Percentiles rank a stretch among this genome's conserved stretches.
Evolutionary conservation across 2,797 vertebrate species (phyloP).

Genomic region (Parotocinclus haroldoi): DNA sequence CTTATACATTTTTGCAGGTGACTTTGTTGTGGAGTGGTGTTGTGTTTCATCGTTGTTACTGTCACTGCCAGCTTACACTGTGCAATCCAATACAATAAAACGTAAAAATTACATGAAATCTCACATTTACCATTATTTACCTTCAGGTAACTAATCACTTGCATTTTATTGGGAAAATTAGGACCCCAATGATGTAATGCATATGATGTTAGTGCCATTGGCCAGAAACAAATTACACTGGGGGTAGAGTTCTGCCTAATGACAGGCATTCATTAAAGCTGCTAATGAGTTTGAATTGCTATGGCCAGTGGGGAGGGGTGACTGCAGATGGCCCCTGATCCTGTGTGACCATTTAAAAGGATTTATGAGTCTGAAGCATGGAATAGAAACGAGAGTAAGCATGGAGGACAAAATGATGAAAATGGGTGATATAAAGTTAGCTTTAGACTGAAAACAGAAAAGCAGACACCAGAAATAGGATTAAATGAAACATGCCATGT

Average conservation of each 20-base stretch:
- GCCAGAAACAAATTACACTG: constrained; percentile 7
- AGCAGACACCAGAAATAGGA: too few species aligned
- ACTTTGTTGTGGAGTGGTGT: too few species aligned
- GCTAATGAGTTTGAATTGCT: constrained; percentile 75
- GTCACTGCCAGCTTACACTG: too few species aligned
- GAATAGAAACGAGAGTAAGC: not conserved
- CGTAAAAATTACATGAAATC: too few species aligned
- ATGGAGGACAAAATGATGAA: not conserved
- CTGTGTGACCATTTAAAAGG: constrained; percentile 37
- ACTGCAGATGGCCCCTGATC: constrained; percentile 20
- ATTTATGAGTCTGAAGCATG: constrained; percentile 19
- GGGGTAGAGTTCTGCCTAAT: constrained; percentile 45
- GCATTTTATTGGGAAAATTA: not conserved
- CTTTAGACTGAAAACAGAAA: too few species aligned
- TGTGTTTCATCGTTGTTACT: too few species aligned
- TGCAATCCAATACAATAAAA: too few species aligned
- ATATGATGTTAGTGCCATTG: constrained; percentile 1
- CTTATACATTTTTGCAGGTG: too few species aligned
- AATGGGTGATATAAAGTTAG: too few species aligned
- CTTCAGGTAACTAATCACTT: not conserved
- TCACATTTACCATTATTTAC: too few species aligned
- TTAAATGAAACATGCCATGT: too few species aligned
- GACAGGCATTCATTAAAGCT: constrained; percentile 54
- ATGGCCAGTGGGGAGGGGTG: constrained; percentile 9
- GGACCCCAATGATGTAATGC: constrained; percentile 47